Base-by-base conservation (phyloP, 2,888 invertebrate species). In the Polyommatus icarus region DNA sequence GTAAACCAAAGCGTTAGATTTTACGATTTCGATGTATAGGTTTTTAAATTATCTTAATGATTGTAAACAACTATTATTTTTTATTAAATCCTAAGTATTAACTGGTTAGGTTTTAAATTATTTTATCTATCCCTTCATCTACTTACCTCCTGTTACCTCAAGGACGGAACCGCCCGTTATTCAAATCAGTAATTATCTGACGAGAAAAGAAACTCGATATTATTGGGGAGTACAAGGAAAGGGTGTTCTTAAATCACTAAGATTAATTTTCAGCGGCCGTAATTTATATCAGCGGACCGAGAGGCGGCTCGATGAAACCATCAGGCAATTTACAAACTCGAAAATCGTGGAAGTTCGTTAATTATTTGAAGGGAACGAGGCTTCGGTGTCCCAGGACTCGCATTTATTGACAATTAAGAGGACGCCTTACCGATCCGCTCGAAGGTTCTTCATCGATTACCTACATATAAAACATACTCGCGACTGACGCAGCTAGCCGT, bases 291-390 rank as follows among this genome's bases (percentile, higher is more conserved):
- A 87, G 88, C 88, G 89, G 90, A 90, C 91, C 91, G 91, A 91
- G 85, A 89, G 89, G 88, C 89, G 89, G 90, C 90, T 89, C 91
- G 90, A 90, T 90, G 90, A 91, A 91, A 92, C 91, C 92, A 91
- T 92, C 90, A 92, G 91, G 92, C 90, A 91, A 92, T 93, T 93
- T 92, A 92, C 91, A 91, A 93, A 93, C 92, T 93, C 91, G 91
- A 92, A 94, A 93, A 94, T 94, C 93, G 91, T 89, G 90, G 91
- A 93, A 93, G 92, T 93, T 92, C 91, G 92, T 94, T 93, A 94
- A 94, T 93, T 93, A 93, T 94, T 93, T 91, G 89, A 85, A 85
- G 89, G 88, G 89, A 90, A 88, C 87, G 84, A 82, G 88, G 88
- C 88, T 85, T 83, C 84, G 87, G 88, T 75, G 85, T 86, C 87